phyloP scores from a whole-genome alignment of 2,797 vertebrate genomes.

The Phyllotis vaccarum region DNA sequence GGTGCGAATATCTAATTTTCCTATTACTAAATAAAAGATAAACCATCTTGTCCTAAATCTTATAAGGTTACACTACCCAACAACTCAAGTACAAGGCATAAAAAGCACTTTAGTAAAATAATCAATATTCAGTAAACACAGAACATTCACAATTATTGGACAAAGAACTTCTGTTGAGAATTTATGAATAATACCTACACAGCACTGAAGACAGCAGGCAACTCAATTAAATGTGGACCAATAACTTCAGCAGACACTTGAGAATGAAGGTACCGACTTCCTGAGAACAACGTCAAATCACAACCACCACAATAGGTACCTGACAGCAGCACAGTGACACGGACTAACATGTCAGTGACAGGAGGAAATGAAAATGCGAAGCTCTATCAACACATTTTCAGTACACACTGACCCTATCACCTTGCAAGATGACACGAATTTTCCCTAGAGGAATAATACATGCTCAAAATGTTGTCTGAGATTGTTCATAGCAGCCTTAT shows the following conservation, averaged over 20 bases:
- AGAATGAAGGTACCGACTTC: slow-evolving; percentile 5
- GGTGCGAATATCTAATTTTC: slow-evolving; percentile 2
- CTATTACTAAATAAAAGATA: background rate
- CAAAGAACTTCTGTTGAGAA: slow-evolving; percentile 2
- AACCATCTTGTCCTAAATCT: background rate
- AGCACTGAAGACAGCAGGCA: slow-evolving; percentile 1
- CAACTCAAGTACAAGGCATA: background rate
- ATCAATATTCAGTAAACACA: slow-evolving; percentile 39
- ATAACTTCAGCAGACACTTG: background rate
- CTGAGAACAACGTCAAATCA: background rate
- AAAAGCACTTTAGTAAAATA: slow-evolving; percentile 32
- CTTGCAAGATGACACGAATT: slow-evolving; percentile 12
- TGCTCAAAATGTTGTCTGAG: background rate
- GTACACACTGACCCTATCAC: background rate
- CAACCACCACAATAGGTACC: background rate
- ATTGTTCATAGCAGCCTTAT: slow-evolving; percentile 27
- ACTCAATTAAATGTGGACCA: slow-evolving; percentile 14
- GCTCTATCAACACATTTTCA: slow-evolving; percentile 31
- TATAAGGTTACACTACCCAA: background rate
- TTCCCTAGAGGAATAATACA: slow-evolving; percentile 28
- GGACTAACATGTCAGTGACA: no score
- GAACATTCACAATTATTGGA: slow-evolving; percentile 52
- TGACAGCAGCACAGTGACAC: background rate
- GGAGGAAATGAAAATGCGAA: slow-evolving; percentile 31
- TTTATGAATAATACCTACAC: background rate